These are phyloP conservation scores for Phortica magna DNA, from an alignment of 2,888 invertebrate genomes.

Conservation along the genomic window DNA sequence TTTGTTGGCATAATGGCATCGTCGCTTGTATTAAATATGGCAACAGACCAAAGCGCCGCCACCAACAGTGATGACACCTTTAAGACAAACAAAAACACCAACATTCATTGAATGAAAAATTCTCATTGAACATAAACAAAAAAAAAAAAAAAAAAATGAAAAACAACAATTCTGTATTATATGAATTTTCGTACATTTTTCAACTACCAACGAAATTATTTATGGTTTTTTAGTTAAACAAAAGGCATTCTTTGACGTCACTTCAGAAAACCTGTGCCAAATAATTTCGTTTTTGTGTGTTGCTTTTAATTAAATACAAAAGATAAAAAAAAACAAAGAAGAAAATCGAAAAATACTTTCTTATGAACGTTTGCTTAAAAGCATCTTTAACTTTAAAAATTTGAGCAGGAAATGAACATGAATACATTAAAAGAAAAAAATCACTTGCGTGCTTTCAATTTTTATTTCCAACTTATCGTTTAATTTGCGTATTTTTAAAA, in stretches of 20 bases:
- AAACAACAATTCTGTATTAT: not conserved
- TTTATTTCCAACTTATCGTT: no score
- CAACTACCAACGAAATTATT: conserved; percentile 16
- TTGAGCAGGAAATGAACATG: no score
- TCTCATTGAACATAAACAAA: not conserved
- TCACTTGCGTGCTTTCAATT: no score
- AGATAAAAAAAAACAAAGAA: not conserved
- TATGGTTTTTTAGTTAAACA: conserved; percentile 31
- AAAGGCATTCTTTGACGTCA: conserved; percentile 34
- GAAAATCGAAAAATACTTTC: not conserved
- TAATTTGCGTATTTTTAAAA: no score
- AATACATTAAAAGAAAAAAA: no score
- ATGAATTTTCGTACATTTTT: conserved; percentile 1
- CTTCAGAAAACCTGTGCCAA: conserved; percentile 1
- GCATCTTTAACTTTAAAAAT: no score
- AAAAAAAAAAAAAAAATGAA: not conserved
- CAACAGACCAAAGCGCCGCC: conserved; percentile 13
- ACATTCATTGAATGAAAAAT: not conserved
- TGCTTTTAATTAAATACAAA: conserved; percentile 19
- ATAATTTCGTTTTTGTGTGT: conserved; percentile 5
- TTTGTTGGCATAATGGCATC: conserved; percentile 20
- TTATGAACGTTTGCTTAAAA: no score
- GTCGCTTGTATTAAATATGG: conserved; percentile 17
- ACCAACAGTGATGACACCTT: conserved; percentile 1
- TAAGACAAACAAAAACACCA: not conserved